Evolutionary conservation across 2,888 invertebrate genomes (phyloP).

Genomic region (Pyrrhosoma nymphula): DNA sequence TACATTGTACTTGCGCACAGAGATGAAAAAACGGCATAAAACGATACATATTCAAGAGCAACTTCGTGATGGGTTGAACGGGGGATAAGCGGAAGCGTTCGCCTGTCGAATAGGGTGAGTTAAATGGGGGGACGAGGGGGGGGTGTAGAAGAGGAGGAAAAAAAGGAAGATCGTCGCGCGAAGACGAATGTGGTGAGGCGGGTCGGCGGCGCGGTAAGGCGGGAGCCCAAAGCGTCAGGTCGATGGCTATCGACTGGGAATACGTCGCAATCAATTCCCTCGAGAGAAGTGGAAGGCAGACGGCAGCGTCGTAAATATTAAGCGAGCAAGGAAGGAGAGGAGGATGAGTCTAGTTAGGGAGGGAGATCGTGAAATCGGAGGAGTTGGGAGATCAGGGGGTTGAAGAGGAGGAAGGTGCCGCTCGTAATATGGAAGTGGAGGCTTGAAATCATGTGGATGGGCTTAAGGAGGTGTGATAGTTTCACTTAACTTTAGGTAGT

Average conservation of each 20-base stretch:
- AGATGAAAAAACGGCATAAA: too few species aligned
- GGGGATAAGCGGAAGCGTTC: neutral
- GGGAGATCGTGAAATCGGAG: neutral
- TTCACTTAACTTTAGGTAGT: too few species aligned
- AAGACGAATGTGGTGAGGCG: neutral
- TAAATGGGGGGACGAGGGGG: neutral
- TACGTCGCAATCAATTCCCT: constrained; percentile 5
- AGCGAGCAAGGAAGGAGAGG: neutral
- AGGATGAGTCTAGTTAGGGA: neutral
- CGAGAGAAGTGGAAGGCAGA: neutral
- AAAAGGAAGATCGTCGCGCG: neutral
- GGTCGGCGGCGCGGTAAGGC: neutral
- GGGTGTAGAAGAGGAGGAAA: neutral
- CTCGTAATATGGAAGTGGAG: too few species aligned
- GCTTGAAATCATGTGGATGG: too few species aligned
- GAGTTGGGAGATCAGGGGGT: neutral
- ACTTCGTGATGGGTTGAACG: too few species aligned
- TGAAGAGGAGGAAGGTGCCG: neutral
- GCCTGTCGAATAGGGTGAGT: too few species aligned
- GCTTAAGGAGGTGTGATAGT: too few species aligned
- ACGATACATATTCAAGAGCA: too few species aligned
- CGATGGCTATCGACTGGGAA: constrained; percentile 23
- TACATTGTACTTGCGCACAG: too few species aligned
- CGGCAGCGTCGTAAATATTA: constrained; percentile 17
- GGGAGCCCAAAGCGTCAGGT: too few species aligned